phyloP scores from a whole-genome alignment of 2,797 vertebrate species.

The Diglossa cyanea region DNA sequence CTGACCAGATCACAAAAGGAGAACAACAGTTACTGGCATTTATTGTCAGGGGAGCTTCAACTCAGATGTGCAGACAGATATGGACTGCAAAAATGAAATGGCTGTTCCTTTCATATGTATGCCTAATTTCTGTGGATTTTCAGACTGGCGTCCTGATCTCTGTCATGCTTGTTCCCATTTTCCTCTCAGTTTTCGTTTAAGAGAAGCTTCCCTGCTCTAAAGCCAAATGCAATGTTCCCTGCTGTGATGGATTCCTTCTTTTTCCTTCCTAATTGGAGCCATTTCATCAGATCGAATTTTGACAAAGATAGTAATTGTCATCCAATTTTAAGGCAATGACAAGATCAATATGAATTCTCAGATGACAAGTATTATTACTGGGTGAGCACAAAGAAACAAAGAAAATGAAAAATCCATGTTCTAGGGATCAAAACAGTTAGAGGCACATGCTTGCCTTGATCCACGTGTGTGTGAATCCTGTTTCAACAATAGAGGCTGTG shows the following conservation, averaged over 20 bases:
- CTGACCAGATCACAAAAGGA: conserved; percentile 2
- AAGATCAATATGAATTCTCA: conserved; percentile 65
- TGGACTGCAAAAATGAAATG: not conserved
- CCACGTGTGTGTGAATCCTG: conserved; percentile 38
- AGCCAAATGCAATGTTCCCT: conserved; percentile 2
- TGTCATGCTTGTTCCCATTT: not conserved
- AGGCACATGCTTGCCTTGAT: conserved; percentile 32
- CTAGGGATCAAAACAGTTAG: conserved; percentile 33
- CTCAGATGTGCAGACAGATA: not conserved
- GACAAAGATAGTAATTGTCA: conserved; percentile 69
- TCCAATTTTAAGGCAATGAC: conserved; percentile 64
- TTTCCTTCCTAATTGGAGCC: conserved; percentile 61
- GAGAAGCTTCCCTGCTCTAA: not conserved
- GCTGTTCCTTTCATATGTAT: not conserved
- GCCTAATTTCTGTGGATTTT: not conserved
- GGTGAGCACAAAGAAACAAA: conserved; percentile 54
- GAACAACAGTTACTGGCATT: not conserved
- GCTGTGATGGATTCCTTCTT: conserved; percentile 67
- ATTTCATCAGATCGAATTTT: conserved; percentile 68
- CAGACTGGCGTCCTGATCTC: not conserved
- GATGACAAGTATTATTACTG: conserved; percentile 62
- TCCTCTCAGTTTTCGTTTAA: not conserved
- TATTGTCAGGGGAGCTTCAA: not conserved
- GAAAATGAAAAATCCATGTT: conserved; percentile 65
- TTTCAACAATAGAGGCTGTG: conserved; percentile 27